Evolutionary conservation across 2,797 vertebrate species (phyloP), one percentile per base, ranked within the genome.

Genomic region (Enteromius paludinosus): DNA sequence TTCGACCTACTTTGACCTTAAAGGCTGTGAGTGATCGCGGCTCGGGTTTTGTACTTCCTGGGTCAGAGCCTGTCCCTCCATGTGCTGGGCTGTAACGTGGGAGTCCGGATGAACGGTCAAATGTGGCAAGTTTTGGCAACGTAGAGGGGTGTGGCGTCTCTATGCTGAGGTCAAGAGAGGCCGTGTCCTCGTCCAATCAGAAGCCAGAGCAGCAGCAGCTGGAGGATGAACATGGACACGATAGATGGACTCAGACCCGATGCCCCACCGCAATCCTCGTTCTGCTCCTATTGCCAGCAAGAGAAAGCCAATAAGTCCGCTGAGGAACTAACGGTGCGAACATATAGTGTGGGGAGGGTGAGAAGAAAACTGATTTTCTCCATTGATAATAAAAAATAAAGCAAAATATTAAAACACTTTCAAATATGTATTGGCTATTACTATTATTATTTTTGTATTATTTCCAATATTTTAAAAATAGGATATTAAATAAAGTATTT

Each of bases 261-360:
- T 80, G 93, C 96, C 25, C 96, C 96, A 62, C 98, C 97, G 74
- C 98, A 99, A 91, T 97, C 97, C 0, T 94, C 92, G 2, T 96
- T 93, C 86, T 96, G 88, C 88, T 99, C 98, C 98, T 99, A 94
- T 90, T 33, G 82, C 80, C 35, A 38, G 41, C 81, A 87, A 85
- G 87, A 41, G 65, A 33, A 61, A 81, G 47, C 66, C 54, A 33
- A 49, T 81, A 64, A 54, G 49, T 76, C 43, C 23, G 7, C 54
- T 15, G 4, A 6, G 14, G 1, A 62, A 18, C 5, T 52, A 62
- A 74, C 12, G 45, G 45, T 54, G 11, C 1, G 45, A 65, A n/a
- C 33, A 1, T 33, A 47, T 28, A 18, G 23, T 15, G 17, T 41
- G 11, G 33, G 33, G 49, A 30, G 56, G 33, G 41, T 1, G 14